A percentile compares a stretch with the other conserved stretches of the same genome.
Conservation (phyloP, 2,113 vertebrate species). For the Scatophagus argus region DNA sequence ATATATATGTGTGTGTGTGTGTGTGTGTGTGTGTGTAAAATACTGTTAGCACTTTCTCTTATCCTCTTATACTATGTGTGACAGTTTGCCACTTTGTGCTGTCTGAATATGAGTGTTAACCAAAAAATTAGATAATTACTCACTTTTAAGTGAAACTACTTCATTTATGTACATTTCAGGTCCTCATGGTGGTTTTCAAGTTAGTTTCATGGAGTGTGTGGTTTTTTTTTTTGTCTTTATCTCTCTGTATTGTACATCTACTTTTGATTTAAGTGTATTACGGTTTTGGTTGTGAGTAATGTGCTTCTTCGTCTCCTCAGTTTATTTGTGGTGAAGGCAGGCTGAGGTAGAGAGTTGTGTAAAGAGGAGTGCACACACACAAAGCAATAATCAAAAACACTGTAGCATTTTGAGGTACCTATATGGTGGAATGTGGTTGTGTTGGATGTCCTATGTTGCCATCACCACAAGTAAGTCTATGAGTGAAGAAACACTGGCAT, state of each 20-base stretch:
- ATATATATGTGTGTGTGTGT: no score
- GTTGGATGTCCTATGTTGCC: neutral
- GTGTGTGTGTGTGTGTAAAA: no score
- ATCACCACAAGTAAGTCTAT: conserved; percentile 3
- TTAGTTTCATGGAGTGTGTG: conserved; percentile 16
- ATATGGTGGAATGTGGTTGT: neutral
- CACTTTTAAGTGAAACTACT: conserved; percentile 25
- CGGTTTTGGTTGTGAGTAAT: conserved; percentile 4
- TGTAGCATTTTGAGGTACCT: conserved; percentile 6
- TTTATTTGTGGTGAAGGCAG: conserved; percentile 26
- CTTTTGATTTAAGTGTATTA: conserved; percentile 10
- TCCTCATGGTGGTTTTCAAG: conserved; percentile 15
- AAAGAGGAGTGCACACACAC: neutral
- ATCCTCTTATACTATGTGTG: conserved; percentile 22
- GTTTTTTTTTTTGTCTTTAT: conserved; percentile 22
- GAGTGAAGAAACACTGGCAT: conserved; percentile 12
- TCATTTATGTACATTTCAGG: conserved; percentile 15
- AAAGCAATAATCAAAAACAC: conserved; percentile 41
- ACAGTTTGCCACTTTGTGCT: conserved; percentile 40
- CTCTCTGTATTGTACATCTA: conserved; percentile 13
- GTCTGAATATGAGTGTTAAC: conserved; percentile 56
- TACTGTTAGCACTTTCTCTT: conserved; percentile 70
- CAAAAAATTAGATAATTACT: conserved; percentile 50
- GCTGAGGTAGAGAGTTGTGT: neutral
- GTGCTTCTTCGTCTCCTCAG: conserved; percentile 17